phyloP scores from a whole-genome alignment of 2,888 invertebrate species.

The Gastracanthus pulcherrimus region DNA sequence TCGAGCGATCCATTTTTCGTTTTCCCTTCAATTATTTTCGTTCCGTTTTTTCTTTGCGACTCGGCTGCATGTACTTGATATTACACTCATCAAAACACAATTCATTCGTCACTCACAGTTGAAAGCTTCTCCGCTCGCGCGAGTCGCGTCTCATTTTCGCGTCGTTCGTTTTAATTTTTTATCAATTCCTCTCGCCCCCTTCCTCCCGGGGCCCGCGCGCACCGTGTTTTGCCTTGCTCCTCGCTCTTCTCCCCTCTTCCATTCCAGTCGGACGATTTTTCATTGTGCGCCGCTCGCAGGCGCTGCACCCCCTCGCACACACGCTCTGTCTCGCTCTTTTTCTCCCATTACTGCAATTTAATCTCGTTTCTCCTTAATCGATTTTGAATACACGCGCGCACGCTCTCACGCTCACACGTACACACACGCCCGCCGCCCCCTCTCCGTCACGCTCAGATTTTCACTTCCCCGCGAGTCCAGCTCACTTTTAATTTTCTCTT shows the following conservation, averaged over 20 bases:
- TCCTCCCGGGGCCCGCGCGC: background rate
- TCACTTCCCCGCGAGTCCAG: background rate
- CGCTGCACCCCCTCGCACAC: too few species aligned
- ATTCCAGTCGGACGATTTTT: constrained; percentile 32
- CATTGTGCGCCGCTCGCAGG: background rate
- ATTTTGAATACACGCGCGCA: constrained; percentile 23
- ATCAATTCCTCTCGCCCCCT: constrained; percentile 28
- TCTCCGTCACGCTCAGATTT: background rate
- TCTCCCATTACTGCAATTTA: constrained; percentile 40
- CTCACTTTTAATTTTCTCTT: constrained; percentile 5
- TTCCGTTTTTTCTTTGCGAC: background rate
- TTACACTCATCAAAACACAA: constrained; percentile 44
- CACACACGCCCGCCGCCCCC: background rate
- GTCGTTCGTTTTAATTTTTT: constrained; percentile 50
- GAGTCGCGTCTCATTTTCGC: constrained; percentile 19
- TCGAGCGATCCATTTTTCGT: background rate
- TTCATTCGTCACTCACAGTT: constrained; percentile 42
- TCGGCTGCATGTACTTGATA: constrained; percentile 39
- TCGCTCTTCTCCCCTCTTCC: background rate
- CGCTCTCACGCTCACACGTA: background rate
- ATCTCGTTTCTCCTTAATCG: constrained; percentile 38
- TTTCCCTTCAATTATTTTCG: constrained; percentile 10
- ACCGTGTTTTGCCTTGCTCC: too few species aligned
- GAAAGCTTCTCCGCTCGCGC: constrained; percentile 13
- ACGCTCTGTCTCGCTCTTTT: constrained; percentile 7